Base-by-base conservation (phyloP, 2,113 vertebrate genomes). In the Lophochroa leadbeateri region DNA sequence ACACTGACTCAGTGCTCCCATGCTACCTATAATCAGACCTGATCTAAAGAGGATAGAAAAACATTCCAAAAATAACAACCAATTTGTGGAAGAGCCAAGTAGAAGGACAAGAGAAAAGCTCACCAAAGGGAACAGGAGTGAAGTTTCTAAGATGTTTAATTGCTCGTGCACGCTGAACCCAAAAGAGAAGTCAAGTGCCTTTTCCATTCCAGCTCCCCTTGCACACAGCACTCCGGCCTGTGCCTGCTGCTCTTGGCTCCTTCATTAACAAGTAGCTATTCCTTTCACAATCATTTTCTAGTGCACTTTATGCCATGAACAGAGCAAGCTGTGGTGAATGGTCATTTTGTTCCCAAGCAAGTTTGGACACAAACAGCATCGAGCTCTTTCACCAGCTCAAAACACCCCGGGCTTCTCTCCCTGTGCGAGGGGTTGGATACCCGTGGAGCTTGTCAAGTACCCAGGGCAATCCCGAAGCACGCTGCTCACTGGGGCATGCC, bases 261-360 rank as follows among this genome's bases (percentile, higher is more conserved):
- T 90, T 85, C 82, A 60, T 87, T 84, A 94, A 81, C 82, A 50
- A 87, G 75, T 2, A 88, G 76, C 76, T 93, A 83, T 94, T 92
- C 88, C 90, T 92, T 90, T 75, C 92, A 93, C 85, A 58, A 81
- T 72, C 28, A 83, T 80, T 89, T 92, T 95, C 78, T 86, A 93
- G 94, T 74, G 91, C 64, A 43, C 84, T 96, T 94, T 60, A 67
- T 50, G 37, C 57, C 71, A 61, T 49, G 33, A 60, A 49, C 3
- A 1, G 77, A 72, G 39, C 58, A 47, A 53, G 88, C 84, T 69
- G 60, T 71, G 87, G 72, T 82, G 85, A 87, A 94, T 50, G 58
- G 80, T 70, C 83, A 83, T 72, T 87, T 89, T 89, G 70, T 75
- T 85, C 63, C 43, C 50, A 53, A 82, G 60, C 55, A 44, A 78